A percentile compares a stretch with the other conserved stretches of the same genome.
phyloP scores from a whole-genome alignment of 2,888 invertebrate genomes.

The Brachyptera putata region DNA sequence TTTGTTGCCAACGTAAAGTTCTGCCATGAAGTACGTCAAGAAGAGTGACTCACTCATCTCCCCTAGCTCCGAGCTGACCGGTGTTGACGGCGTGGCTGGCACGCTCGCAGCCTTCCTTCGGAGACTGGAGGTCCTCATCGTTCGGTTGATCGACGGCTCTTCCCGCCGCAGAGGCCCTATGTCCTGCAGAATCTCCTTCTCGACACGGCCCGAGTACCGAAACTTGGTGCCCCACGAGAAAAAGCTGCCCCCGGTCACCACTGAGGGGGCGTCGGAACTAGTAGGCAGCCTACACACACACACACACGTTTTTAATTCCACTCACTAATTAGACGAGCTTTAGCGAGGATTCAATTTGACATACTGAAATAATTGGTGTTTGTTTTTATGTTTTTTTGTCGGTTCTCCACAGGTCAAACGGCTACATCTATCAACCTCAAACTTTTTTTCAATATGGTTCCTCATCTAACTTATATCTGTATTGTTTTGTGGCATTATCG shows the following conservation, averaged over 20 bases:
- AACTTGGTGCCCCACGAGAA: constrained; percentile 95
- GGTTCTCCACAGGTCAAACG: no score
- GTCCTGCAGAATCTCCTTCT: constrained; percentile 84
- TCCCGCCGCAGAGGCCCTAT: constrained; percentile 54
- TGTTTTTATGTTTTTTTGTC: no score
- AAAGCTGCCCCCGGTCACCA: constrained; percentile 81
- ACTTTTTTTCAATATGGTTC: no score
- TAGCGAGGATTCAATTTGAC: no score
- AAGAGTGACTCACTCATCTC: constrained; percentile 40
- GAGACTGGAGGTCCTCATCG: constrained; percentile 47
- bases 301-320: no score
- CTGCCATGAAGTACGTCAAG: no score
- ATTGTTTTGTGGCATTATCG: no score
- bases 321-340: no score
- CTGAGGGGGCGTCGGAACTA: constrained; percentile 79
- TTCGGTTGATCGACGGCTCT: constrained; percentile 49
- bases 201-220: constrained; percentile 85
- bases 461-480: no score
- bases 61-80: constrained; percentile 68
- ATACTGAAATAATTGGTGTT: no score
- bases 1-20: no score
- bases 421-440: no score
- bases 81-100: constrained; percentile 82
- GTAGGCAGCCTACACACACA: constrained; percentile 64
- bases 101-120: constrained; percentile 80